Conservation (phyloP, 2,888 invertebrate species). For the Scaptodrosophila latifasciaeformis region DNA sequence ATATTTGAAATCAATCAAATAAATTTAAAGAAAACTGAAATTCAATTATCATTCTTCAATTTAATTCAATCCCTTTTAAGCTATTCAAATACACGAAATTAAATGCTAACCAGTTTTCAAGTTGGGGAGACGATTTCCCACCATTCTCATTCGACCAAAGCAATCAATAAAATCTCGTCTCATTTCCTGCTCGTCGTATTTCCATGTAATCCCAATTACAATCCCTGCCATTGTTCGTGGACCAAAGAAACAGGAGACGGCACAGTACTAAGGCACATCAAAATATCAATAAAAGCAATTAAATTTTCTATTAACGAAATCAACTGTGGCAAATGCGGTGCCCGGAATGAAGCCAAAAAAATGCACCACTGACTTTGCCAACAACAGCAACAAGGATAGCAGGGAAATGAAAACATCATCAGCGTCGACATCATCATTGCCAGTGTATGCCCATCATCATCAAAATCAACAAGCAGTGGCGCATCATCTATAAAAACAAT, state of each 20-base stretch:
- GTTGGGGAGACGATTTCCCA: too few relatives aligned
- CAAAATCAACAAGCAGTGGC: slow-evolving; percentile 54
- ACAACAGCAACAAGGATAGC: slow-evolving; percentile 17
- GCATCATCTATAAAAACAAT: slow-evolving; percentile 58
- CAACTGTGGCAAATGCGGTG: slow-evolving; percentile 42
- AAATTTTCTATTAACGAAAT: slow-evolving; percentile 64
- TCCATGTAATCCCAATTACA: slow-evolving; percentile 45
- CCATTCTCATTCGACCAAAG: too few relatives aligned
- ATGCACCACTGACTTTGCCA: too few relatives aligned
- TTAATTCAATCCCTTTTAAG: too few relatives aligned
- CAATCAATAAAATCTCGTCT: slow-evolving; percentile 37
- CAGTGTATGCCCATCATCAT: slow-evolving; percentile 12
- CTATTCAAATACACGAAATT: too few relatives aligned
- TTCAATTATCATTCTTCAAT: too few relatives aligned
- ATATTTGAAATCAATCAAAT: too few relatives aligned
- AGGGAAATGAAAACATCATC: slow-evolving; percentile 11
- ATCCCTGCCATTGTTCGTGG: slow-evolving; percentile 19
- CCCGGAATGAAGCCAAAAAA: slow-evolving; percentile 9
- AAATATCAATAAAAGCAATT: slow-evolving; percentile 65
- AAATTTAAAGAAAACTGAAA: too few relatives aligned
- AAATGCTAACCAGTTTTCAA: too few relatives aligned
- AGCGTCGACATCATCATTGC: slow-evolving; percentile 36
- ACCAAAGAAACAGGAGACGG: background rate
- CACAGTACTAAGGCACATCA: too few relatives aligned
- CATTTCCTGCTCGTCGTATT: slow-evolving; percentile 26